Conservation (phyloP, 2,888 invertebrate genomes). For the Dolomedes plantarius region DNA sequence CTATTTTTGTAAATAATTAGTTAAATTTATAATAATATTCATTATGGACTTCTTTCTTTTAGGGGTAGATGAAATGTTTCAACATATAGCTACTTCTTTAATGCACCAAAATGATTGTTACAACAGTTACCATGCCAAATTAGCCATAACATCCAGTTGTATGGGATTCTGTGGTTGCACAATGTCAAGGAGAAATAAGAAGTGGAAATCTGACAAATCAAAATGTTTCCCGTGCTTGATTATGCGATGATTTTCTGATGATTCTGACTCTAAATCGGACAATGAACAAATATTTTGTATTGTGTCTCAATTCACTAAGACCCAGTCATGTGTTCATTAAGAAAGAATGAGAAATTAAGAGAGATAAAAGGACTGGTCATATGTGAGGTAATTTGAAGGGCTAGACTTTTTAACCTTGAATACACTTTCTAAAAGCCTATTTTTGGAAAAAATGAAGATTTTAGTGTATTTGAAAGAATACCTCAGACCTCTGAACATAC, state of each 20-base stretch:
- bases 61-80: constrained; percentile 53
- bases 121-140: constrained; percentile 61
- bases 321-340: too few species aligned
- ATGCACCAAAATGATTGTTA: constrained; percentile 61
- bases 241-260: constrained; percentile 14
- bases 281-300: neutral
- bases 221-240: constrained; percentile 50
- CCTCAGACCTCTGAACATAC: too few species aligned
- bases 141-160: constrained; percentile 63
- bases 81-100: constrained; percentile 34
- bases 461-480: too few species aligned
- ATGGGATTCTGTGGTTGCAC: constrained; percentile 61
- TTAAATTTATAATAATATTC: too few species aligned
- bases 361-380: too few species aligned
- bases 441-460: too few species aligned
- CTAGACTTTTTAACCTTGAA: too few species aligned
- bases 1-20: too few species aligned
- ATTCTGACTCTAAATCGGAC: neutral
- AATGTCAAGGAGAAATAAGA: constrained; percentile 21
- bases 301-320: neutral
- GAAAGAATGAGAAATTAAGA: too few species aligned
- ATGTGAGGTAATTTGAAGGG: too few species aligned
- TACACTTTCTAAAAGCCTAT: too few species aligned
- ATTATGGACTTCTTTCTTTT: neutral
- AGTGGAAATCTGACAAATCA: constrained; percentile 27